Conservation (phyloP, 2,888 invertebrate genomes). For the Formica aserva region DNA sequence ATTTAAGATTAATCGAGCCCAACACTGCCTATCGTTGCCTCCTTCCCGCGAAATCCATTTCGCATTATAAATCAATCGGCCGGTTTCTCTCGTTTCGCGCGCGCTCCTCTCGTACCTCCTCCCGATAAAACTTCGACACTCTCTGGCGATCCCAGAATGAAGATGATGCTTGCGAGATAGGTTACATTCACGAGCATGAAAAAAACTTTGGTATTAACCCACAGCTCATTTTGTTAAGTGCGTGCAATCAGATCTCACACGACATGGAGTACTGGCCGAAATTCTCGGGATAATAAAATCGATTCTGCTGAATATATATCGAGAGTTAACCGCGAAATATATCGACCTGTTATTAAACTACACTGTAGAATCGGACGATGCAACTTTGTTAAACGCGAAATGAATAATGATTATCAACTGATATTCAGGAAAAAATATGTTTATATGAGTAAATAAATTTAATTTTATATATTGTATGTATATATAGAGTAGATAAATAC, state of each 20-base stretch:
- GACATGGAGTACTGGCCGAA: slow-evolving; percentile 39
- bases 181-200: slow-evolving; percentile 61
- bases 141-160: slow-evolving; percentile 50
- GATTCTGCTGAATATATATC: slow-evolving; percentile 26
- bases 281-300: slow-evolving; percentile 58
- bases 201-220: slow-evolving; percentile 41
- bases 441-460: not conserved
- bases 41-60: slow-evolving; percentile 81
- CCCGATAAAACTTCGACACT: slow-evolving; percentile 76
- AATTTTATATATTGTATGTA: not conserved
- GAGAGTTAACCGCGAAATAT: slow-evolving; percentile 10
- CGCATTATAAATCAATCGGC: slow-evolving; percentile 81
- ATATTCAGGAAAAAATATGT: not conserved
- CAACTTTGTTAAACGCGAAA: not conserved
- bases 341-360: slow-evolving; percentile 22
- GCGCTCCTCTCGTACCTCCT: slow-evolving; percentile 70
- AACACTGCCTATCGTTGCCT: slow-evolving; percentile 78
- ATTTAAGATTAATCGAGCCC: slow-evolving; percentile 82
- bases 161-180: slow-evolving; percentile 69
- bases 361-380: not conserved
- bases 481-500: no score
- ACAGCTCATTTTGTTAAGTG: slow-evolving; percentile 51
- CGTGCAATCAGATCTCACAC: slow-evolving; percentile 44
- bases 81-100: slow-evolving; percentile 70
- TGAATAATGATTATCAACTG: not conserved